Evolutionary conservation across 2,888 invertebrate genomes (phyloP).

Genomic region (Hipparchia sbordonii): DNA sequence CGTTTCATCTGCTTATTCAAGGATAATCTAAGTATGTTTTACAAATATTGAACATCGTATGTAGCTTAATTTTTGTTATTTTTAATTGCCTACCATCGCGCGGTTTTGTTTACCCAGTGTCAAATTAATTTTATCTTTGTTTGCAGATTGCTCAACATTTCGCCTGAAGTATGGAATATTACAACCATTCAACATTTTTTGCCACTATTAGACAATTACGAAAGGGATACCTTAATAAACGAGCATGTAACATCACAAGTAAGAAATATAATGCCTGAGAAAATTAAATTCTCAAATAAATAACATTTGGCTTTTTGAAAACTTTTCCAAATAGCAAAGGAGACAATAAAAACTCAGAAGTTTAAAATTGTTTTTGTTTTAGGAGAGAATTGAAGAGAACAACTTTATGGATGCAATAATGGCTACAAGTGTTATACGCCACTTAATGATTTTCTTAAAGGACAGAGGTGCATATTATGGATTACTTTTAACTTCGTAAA

Average conservation of each 20-base stretch:
- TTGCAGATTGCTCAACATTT: slow-evolving; percentile 86
- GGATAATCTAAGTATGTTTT: too few relatives aligned
- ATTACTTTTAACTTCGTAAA: neutral
- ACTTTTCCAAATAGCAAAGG: neutral
- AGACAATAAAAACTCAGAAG: neutral
- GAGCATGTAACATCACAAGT: slow-evolving; percentile 89
- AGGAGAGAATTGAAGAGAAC: slow-evolving; percentile 90
- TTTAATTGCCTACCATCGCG: too few relatives aligned
- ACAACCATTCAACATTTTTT: slow-evolving; percentile 89
- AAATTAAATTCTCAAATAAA: neutral
- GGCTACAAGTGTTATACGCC: slow-evolving; percentile 89
- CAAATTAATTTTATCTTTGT: slow-evolving; percentile 32
- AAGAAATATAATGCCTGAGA: slow-evolving; percentile 25
- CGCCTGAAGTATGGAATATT: slow-evolving; percentile 84
- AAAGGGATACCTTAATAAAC: slow-evolving; percentile 87
- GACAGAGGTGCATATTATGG: slow-evolving; percentile 72
- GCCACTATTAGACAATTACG: slow-evolving; percentile 93
- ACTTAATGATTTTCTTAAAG: slow-evolving; percentile 86
- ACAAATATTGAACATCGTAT: too few relatives aligned
- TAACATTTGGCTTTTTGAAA: neutral
- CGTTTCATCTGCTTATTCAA: too few relatives aligned
- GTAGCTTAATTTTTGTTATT: neutral
- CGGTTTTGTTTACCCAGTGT: slow-evolving; percentile 5
- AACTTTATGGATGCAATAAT: slow-evolving; percentile 90
- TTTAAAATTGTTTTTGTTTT: slow-evolving; percentile 12